Base-by-base conservation (phyloP, 2,797 vertebrate genomes). In the Tragopan temminckii region DNA sequence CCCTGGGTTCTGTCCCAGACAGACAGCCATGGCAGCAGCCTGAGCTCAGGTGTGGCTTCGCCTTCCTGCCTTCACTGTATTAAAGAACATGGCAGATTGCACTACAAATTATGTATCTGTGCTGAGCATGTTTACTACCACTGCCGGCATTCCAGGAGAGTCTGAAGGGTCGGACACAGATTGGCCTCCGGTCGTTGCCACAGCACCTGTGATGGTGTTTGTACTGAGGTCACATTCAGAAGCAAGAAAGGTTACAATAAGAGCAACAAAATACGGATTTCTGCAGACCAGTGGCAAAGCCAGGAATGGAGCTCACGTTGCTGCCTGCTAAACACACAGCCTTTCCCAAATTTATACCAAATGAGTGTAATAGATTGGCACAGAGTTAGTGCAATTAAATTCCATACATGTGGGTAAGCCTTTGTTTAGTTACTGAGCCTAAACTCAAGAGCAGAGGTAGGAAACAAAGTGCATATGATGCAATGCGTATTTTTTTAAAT, bases 61-160 rank as follows among this genome's bases (percentile, higher is more conserved):
- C 72, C 85, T 53, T 5, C n/a, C 67, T 77, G 20, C 16, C 40
- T 62, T 25, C 38, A 1, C n/a, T 4, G 0, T 2, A 6, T 2
- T 11, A 23, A 55, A 66, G 80, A 72, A 7, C 38, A 8, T 1
- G 19, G 45, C 45, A 87, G 61, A 3, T 20, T 33, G 46, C 14
- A 24, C 1, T 6, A 43, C 16, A 29, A 58, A 7, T 0, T 4
- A 14, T 16, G 5, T 3, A 2, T 7, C 17, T 20, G 36, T 42
- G 27, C 1, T 66, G 66, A 46, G 55, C 23, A 18, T 2, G 6
- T 13, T 3, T 19, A 7, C 1, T 8, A 52, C 53, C 40, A 15
- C 16, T 68, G 50, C 4, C 10, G 2, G 6, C 33, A 13, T 13
- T 33, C 3, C 3, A 27, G 10, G 33, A 50, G n/a, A 52, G 46